phyloP scores from a whole-genome alignment of 2,888 invertebrate genomes.

The Pyrochroa serraticornis region DNA sequence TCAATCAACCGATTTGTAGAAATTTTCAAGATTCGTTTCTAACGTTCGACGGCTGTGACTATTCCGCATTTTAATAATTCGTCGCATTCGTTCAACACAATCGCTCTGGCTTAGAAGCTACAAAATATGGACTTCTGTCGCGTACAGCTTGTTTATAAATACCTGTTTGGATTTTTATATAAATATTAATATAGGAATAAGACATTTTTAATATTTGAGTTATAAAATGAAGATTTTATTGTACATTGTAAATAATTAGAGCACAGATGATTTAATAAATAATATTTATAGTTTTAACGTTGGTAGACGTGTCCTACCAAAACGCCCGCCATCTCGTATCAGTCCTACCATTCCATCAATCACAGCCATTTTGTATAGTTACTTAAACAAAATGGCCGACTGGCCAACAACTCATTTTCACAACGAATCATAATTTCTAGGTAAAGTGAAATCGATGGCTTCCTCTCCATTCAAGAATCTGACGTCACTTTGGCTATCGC shows the following conservation, averaged over 20 bases:
- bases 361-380: background rate
- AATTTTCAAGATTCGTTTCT: slow-evolving; percentile 5
- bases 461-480: slow-evolving; percentile 64
- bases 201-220: slow-evolving; percentile 42
- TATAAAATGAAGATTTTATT: slow-evolving; percentile 54
- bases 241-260: slow-evolving; percentile 56
- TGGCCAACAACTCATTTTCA: slow-evolving; percentile 2
- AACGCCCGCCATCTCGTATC: background rate
- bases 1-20: background rate
- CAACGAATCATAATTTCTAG: slow-evolving; percentile 42
- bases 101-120: slow-evolving; percentile 4
- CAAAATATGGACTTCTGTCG: slow-evolving; percentile 26
- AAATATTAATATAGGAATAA: slow-evolving; percentile 35
- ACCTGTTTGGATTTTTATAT: slow-evolving; percentile 28
- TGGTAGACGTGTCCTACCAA: no score
- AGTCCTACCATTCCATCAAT: background rate
- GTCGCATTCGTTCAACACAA: slow-evolving; percentile 22
- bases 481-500: slow-evolving; percentile 61
- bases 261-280: slow-evolving; percentile 57
- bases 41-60: slow-evolving; percentile 27
- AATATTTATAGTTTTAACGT: slow-evolving; percentile 54
- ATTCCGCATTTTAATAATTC: slow-evolving; percentile 32
- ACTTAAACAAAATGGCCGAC: background rate
- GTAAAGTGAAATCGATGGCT: slow-evolving; percentile 60
- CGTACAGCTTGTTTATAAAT: slow-evolving; percentile 25